Conservation (phyloP, 2,888 invertebrate genomes). For the Coecobrya sp. region DNA sequence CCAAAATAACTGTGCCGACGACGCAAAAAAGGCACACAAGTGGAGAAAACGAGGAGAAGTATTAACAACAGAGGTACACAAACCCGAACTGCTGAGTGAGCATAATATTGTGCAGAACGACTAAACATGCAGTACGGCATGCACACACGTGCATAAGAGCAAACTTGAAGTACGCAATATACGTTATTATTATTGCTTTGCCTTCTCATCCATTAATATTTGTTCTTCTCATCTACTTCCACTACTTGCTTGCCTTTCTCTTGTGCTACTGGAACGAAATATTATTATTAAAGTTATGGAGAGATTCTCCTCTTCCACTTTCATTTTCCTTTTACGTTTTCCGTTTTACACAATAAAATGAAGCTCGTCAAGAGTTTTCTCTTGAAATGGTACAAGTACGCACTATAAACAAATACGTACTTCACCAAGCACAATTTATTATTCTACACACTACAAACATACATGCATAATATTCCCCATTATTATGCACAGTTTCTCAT, state of each 20-base stretch:
- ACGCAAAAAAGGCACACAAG: constrained; percentile 33
- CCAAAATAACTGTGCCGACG: constrained; percentile 63
- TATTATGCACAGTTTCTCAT: not conserved
- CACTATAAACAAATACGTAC: constrained; percentile 25
- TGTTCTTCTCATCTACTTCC: constrained; percentile 57
- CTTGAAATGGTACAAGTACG: constrained; percentile 29
- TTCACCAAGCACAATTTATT: constrained; percentile 21
- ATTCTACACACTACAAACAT: not conserved
- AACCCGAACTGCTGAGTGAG: not conserved
- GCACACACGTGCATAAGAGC: not conserved
- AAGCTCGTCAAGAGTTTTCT: constrained; percentile 53
- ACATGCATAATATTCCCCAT: not conserved
- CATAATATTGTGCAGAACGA: not conserved
- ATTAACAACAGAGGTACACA: not conserved
- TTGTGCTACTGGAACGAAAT: constrained; percentile 24
- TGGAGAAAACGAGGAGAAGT: not conserved
- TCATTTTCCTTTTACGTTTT: constrained; percentile 63
- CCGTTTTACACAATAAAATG: constrained; percentile 57
- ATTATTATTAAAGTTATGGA: constrained; percentile 57
- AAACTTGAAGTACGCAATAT: constrained; percentile 23
- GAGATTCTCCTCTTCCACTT: constrained; percentile 64
- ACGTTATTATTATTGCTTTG: constrained; percentile 62
- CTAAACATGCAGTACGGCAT: not conserved
- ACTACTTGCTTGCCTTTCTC: constrained; percentile 50
- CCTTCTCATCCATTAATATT: constrained; percentile 74